A percentile compares a stretch with the other conserved stretches of the same genome.
These are phyloP conservation scores for Carcinoscorpius rotundicauda DNA, from an alignment of 1,140 invertebrate genomes.

Conservation along the genomic window DNA sequence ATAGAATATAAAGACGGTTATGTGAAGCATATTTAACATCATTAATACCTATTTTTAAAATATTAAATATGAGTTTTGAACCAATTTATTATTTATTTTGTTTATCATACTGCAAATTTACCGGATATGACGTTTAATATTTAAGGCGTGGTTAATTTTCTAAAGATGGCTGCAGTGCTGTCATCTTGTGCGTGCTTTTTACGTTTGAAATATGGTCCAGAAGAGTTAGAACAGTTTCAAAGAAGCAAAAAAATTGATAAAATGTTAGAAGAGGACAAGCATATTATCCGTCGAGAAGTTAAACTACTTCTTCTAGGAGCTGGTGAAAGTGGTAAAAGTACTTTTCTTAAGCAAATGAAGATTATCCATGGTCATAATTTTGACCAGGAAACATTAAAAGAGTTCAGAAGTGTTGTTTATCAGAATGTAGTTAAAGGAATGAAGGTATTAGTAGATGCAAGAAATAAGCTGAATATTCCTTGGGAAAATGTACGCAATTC, in stretches of 20 bases:
- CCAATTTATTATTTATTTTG: no score
- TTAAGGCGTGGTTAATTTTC: no score
- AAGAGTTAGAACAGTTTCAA: conserved; percentile 11
- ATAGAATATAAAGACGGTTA: no score
- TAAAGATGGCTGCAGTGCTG: conserved; percentile 9
- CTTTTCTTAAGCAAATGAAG: conserved; percentile 98
- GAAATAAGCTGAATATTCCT: conserved; percentile 79
- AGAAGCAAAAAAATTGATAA: conserved; percentile 71
- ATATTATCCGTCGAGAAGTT: conserved; percentile 48
- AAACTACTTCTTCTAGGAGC: conserved; percentile 72
- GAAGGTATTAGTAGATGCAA: conserved; percentile 88
- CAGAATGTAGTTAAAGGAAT: conserved; percentile 88
- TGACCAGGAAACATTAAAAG: conserved; percentile 56
- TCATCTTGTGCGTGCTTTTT: conserved; percentile 11
- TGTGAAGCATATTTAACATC: no score
- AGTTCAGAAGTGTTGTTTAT: conserved; percentile 79
- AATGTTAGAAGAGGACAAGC: conserved; percentile 53
- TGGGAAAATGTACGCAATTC: conserved; percentile 74
- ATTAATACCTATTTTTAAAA: no score
- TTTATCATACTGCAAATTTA: no score
- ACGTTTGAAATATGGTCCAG: conserved; percentile 14
- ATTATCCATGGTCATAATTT: conserved; percentile 95
- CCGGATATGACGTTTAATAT: no score
- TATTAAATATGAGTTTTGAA: no score
- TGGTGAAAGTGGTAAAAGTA: conserved; percentile 90